These are phyloP conservation scores for Podocnemis expansa DNA, from an alignment of 2,113 vertebrate species.

Conservation along the genomic window DNA sequence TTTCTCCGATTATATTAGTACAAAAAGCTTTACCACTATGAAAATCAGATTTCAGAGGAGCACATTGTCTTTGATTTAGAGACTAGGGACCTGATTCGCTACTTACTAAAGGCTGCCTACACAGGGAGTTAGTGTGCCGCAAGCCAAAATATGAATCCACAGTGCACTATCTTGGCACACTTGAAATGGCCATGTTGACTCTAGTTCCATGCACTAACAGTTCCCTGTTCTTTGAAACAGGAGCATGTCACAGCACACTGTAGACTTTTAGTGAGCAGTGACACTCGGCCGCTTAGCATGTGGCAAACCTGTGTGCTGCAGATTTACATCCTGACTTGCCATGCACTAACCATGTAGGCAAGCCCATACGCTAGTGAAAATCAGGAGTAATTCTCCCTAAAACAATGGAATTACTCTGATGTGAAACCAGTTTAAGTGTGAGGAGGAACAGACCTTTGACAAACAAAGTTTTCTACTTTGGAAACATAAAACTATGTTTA, in stretches of 20 bases:
- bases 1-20: background rate
- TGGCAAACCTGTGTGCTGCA: background rate
- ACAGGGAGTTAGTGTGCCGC: background rate
- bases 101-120: background rate
- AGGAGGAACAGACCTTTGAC: background rate
- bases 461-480: background rate
- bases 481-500: background rate
- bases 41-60: background rate
- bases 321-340: background rate
- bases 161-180: background rate
- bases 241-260: background rate
- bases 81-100: accelerated
- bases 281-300: background rate
- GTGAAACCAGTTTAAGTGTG: background rate
- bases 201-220: background rate
- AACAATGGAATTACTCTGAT: background rate
- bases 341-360: background rate
- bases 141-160: background rate
- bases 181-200: background rate
- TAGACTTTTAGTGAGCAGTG: background rate
- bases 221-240: background rate
- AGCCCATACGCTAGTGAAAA: accelerated
- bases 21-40: background rate
- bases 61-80: background rate
- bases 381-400: background rate